Evolutionary conservation across 2,797 vertebrate genomes (phyloP), one percentile per base, ranked within the genome.

Genomic region (Enteromius afrohamiltoni): DNA sequence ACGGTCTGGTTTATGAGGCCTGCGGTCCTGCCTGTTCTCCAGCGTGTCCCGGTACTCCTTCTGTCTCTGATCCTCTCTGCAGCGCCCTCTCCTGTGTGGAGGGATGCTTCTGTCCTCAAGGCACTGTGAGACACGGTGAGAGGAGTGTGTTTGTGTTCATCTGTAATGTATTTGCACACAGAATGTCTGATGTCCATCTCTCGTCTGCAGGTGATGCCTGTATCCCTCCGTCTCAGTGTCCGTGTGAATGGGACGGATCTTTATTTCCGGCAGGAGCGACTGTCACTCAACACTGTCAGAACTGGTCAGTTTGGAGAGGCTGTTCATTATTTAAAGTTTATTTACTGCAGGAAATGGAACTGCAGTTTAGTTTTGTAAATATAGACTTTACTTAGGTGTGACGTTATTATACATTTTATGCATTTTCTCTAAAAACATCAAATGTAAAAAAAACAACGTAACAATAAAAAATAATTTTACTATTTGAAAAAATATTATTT

Each of bases 81-180:
- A 87, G 53, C 0, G 65, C 83, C 1, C 80, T 96, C 0, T 90
- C 94, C 60, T 98, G 97, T 47, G 92, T 97, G 83, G 97, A 98
- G 88, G 97, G 97, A 65, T 98, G 97, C 84, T 97, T 97, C 93
- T 98, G 97, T 74, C 96, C 96, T 0, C 8, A 88, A 0, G 96
- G 95, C 47, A 94, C 88, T 0, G 89, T 98, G 40, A 90, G 86
- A 65, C 93, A 96, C 0, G 95, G 97, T 97, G 80, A 64, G 60
- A 64, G 6, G 6, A 29, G 26, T 16, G 13, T 7, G 60, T 62
- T 60, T 60, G 14, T 77, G 17, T 71, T n/a, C 23, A 9, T 49
- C 53, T n/a, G 21, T 45, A 8, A 47, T 6, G 31, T 69, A 17
- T 37, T 6, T 16, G 11, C 23, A n/a, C 4, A 11, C 47, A 19